Evolutionary conservation across 2,888 invertebrate species (phyloP).

Genomic region (Standfussiana lucernea): DNA sequence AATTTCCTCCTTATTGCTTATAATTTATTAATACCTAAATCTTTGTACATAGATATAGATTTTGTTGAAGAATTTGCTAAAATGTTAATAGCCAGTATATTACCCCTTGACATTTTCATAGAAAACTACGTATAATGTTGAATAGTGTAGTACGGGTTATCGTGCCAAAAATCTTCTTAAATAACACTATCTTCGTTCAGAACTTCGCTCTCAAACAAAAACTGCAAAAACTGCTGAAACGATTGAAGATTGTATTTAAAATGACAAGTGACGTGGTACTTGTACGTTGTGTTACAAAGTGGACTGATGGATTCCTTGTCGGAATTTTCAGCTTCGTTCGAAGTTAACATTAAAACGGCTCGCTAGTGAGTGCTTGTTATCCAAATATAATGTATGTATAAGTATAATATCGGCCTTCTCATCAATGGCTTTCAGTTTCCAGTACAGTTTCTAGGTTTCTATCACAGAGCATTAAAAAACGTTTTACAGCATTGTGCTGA

Average conservation of each 20-base stretch:
- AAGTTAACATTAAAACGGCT: conserved; percentile 51
- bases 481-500: neutral
- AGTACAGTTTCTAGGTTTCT: neutral
- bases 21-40: neutral
- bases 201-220: neutral
- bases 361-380: conserved; percentile 20
- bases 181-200: neutral
- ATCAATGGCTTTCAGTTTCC: neutral
- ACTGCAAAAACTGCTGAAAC: conserved; percentile 6
- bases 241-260: conserved; percentile 12
- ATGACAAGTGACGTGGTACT: conserved; percentile 42
- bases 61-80: neutral
- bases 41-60: neutral
- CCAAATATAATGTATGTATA: too few relatives aligned
- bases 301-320: conserved; percentile 79
- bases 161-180: neutral
- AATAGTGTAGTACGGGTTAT: neutral
- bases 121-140: neutral
- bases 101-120: neutral
- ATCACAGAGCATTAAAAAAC: too few relatives aligned
- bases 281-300: conserved; percentile 74
- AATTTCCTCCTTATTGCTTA: neutral
- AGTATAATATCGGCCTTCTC: neutral
- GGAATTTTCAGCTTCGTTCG: conserved; percentile 77
- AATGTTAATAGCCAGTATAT: neutral